A percentile compares a stretch with the other conserved stretches of the same genome.
Evolutionary conservation across 1,140 invertebrate genomes (phyloP).

Genomic region (Eriocheir sinensis): DNA sequence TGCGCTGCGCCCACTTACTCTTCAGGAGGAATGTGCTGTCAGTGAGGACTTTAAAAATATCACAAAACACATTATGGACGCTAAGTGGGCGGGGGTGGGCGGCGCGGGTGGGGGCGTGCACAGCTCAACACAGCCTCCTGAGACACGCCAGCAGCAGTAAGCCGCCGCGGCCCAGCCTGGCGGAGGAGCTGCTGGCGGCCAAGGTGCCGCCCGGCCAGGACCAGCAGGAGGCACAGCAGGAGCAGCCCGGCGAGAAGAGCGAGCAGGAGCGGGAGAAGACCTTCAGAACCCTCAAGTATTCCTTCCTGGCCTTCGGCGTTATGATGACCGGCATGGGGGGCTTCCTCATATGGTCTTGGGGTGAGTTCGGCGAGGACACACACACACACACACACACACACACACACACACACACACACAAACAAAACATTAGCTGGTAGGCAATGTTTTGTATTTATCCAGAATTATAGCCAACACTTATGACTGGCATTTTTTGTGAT

Average conservation of each 20-base stretch:
- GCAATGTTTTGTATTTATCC: too few species aligned
- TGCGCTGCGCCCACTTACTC: neutral
- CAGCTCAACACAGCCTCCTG: neutral
- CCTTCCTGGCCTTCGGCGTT: conserved; percentile 81
- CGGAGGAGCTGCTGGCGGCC: conserved; percentile 78
- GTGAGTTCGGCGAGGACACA: conserved; percentile 79
- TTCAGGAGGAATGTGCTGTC: neutral
- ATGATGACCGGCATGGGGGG: conserved; percentile 82
- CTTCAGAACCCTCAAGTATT: conserved; percentile 79
- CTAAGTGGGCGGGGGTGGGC: neutral
- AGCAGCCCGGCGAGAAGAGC: conserved; percentile 74
- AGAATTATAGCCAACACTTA: neutral
- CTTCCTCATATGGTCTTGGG: conserved; percentile 81
- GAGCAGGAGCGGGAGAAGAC: conserved; percentile 78
- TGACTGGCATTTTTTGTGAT: too few species aligned
- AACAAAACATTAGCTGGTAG: neutral
- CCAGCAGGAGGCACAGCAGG: conserved; percentile 59
- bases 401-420: too few species aligned
- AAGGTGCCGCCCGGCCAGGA: conserved; percentile 81
- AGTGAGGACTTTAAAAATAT: neutral
- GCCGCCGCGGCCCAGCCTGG: conserved; percentile 58
- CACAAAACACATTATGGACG: conserved; percentile 23
- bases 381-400: too few species aligned
- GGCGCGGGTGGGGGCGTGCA: neutral
- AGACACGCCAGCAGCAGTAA: neutral